Evolutionary conservation across 2,888 invertebrate genomes (phyloP), one percentile per base, ranked within the genome.

Genomic region (Tetramorium bicarinatum): DNA sequence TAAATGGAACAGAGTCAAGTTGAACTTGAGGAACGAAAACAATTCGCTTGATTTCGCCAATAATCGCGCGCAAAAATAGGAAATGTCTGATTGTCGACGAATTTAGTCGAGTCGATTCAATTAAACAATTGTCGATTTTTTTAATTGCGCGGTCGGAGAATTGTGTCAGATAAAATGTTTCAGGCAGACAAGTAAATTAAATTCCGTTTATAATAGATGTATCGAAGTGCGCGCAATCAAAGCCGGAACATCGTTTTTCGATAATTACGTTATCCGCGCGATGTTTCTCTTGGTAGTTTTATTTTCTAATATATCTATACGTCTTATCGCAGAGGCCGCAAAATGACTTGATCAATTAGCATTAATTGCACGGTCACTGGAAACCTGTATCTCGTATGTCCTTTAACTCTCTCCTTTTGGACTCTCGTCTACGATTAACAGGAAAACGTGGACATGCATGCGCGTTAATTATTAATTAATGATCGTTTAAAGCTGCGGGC

Each of bases 401-500:
- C 54, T 38, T 47, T 77, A 54, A 77, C 64, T 84, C 72, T 72
- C 77, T 83, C 64, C 56, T 25, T 18, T 25, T 61, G 13, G n/a
- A 72, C n/a, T 72, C 25, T 47, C 13, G 59, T 56, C 29, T 67
- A 34, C 8, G 44, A 21, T n/a, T 21, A 4, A 52, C 47, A 29
- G 77, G 77, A 66, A 79, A 83, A 83, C 21, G 59, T 44, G 83
- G 72, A 29, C 44, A 41, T 25, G 29, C 38, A 21, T 49, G 9
- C 21, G n/a, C 44, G 62, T 41, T 85, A 85, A 84, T 85, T 85
- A 84, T 80, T 62, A 85, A 84, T 85, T 85, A 85, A 80, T 64
- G 79, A 54, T 66, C 76, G 38, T 66, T 84, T 56, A 67, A 38
- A 74, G 67, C 41, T 15, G 67, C 49, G 15, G 2, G 38, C 47